Evolutionary conservation across 2,797 vertebrate genomes (phyloP), one percentile per base, ranked within the genome.

Genomic region (Intellagama lesueurii): DNA sequence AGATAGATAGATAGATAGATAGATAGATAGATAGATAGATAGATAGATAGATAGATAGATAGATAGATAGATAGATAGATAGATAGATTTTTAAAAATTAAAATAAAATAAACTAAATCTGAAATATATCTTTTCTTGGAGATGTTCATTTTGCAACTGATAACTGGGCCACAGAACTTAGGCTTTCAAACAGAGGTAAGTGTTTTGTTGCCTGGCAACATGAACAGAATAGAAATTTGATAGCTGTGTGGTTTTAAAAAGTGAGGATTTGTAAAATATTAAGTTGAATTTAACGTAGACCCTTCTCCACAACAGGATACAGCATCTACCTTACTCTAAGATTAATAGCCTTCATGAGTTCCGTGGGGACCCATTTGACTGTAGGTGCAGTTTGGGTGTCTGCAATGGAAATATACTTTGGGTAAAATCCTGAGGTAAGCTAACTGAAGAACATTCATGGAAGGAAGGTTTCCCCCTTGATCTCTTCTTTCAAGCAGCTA

Each of bases 161-260:
- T 93, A 86, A 88, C 75, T 64, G 86, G 72, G 86, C 84, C 93
- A 44, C 86, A 83, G 90, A 87, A 94, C 87, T 93, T 93, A 86
- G 7, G 16, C 49, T 81, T 94, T 92, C 93, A 89, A 94, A 84
- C 91, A 0, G 90, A 90, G 85, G 84, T 79, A 72, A 78, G 93
- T 12, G 85, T 16, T 0, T 0, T 0, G 93, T 96, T 96, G 88
- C 92, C 92, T 94, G 92, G 95, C 92, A 96, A 96, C 88, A 0
- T 5, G 2, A 87, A 92, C 47, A 87, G 19, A 89, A 28, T 83
- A 85, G 52, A 92, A 91, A 90, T 2, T 86, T 90, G 84, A 90
- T 87, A 86, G 72, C 35, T 49, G 69, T 88, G 26, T 90, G 86
- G 87, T 87, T 83, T 14, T 85, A 44, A 92, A 44, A 52, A 47